Conservation (phyloP, 2,888 invertebrate genomes). For the Oxystoma pomonae region DNA sequence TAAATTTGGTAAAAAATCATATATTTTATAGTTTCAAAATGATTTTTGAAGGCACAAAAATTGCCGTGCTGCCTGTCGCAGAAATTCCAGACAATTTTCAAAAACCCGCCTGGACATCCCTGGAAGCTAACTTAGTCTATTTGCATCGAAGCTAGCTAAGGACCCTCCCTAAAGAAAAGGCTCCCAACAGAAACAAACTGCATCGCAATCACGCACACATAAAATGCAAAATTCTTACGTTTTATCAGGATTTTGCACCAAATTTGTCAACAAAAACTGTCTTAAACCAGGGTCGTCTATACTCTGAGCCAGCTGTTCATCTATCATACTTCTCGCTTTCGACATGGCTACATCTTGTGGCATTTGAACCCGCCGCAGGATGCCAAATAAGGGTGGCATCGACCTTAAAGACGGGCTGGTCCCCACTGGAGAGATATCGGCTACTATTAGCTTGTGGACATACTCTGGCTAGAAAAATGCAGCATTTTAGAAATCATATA, state of each 20-base stretch:
- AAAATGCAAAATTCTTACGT: conserved; percentile 34
- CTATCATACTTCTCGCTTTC: conserved; percentile 64
- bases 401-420: conserved; percentile 58
- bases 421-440: conserved; percentile 67
- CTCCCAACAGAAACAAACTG: too few species aligned
- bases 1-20: too few species aligned
- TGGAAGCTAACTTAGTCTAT: too few species aligned
- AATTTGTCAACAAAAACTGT: conserved; percentile 82
- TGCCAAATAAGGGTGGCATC: conserved; percentile 63
- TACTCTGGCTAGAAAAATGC: conserved; percentile 52
- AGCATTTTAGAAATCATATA: too few species aligned
- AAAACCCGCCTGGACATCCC: too few species aligned
- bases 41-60: too few species aligned
- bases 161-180: too few species aligned
- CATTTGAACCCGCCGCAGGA: conserved; percentile 60
- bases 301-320: conserved; percentile 58
- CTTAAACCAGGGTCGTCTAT: conserved; percentile 58
- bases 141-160: too few species aligned
- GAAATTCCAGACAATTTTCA: too few species aligned
- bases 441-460: conserved; percentile 64
- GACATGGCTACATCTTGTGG: conserved; percentile 59
- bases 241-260: conserved; percentile 51
- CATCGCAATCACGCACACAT: too few species aligned
- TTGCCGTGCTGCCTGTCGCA: too few species aligned
- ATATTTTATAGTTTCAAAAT: too few species aligned